phyloP scores from a whole-genome alignment of 2,113 vertebrate genomes.

The Tragelaphus strepsiceros region DNA sequence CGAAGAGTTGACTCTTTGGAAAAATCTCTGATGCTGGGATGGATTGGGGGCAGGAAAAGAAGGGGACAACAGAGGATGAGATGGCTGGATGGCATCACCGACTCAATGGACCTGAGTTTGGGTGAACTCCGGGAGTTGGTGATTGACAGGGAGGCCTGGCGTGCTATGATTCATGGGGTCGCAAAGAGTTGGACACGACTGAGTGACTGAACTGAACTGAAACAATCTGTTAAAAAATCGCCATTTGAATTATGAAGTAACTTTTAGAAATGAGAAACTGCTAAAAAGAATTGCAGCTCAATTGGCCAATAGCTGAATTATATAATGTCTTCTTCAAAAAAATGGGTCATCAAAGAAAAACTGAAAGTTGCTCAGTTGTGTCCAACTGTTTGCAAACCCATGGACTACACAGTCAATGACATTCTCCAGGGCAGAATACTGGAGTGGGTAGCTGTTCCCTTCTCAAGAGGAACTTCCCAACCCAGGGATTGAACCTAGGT shows the following conservation, averaged over 20 bases:
- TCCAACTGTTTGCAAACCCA: not conserved
- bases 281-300: not conserved
- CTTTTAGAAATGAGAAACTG: not conserved
- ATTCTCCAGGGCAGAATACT: not conserved
- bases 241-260: not conserved
- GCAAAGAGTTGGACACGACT: rapidly evolving
- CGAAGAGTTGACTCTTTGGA: too few relatives aligned
- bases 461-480: not conserved
- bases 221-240: too few relatives aligned
- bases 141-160: too few relatives aligned
- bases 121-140: too few relatives aligned
- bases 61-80: too few relatives aligned
- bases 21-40: too few relatives aligned
- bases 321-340: not conserved
- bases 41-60: too few relatives aligned
- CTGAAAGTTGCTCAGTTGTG: not conserved
- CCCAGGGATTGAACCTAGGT: not conserved
- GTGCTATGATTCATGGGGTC: too few relatives aligned
- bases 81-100: too few relatives aligned
- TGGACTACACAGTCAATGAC: not conserved
- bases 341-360: not conserved
- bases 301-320: not conserved
- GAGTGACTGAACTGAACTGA: too few relatives aligned
- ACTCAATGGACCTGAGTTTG: too few relatives aligned
- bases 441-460: not conserved